Conservation (phyloP, 2,113 vertebrate species). For the Galbula dea region DNA sequence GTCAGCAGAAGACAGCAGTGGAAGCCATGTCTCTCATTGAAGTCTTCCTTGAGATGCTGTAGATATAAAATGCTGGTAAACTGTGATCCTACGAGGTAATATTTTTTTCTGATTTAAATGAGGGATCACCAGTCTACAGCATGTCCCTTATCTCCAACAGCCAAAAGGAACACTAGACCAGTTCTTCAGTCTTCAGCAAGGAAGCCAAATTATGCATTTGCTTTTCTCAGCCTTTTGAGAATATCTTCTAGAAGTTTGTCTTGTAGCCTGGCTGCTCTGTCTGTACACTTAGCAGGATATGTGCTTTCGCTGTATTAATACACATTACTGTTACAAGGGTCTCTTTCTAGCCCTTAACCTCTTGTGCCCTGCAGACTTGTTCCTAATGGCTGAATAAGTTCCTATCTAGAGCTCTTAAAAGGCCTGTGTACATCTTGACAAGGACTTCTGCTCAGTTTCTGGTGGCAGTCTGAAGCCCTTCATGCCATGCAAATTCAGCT, state of each 20-base stretch:
- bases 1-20: background rate
- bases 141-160: background rate
- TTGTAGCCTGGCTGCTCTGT: background rate
- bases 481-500: background rate
- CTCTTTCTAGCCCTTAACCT: background rate
- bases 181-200: background rate
- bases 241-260: background rate
- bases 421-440: background rate
- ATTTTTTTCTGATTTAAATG: background rate
- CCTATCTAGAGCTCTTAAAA: background rate
- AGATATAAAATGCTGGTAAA: background rate
- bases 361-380: background rate
- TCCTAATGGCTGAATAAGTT: background rate
- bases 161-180: background rate
- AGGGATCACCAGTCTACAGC: background rate
- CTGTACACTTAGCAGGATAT: background rate
- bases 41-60: background rate
- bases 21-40: background rate
- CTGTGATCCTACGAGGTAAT: background rate
- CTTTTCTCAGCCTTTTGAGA: background rate
- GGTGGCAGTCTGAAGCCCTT: background rate
- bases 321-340: background rate
- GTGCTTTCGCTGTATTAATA: background rate
- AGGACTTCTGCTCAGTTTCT: background rate
- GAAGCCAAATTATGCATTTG: background rate